Conservation (phyloP, 64 coral and sea anemone species). For the Trachythela sp. region DNA sequence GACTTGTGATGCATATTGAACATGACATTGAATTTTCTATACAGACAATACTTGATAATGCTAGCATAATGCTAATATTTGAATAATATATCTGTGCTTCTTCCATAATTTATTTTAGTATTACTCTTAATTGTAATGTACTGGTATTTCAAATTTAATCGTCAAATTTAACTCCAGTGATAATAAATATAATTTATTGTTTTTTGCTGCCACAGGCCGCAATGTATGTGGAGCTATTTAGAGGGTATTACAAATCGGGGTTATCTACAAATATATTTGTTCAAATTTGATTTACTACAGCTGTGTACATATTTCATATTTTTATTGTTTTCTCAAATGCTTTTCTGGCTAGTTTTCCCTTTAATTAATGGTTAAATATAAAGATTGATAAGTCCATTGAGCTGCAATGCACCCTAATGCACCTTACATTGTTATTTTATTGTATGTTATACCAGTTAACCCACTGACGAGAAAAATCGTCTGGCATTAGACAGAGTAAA, state of each 20-base stretch:
- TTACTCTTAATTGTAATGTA: no score
- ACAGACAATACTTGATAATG: not conserved
- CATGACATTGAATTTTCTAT: not conserved
- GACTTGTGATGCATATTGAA: slow-evolving; percentile 1
- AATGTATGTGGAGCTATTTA: not conserved
- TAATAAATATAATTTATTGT: not conserved
- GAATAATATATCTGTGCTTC: not conserved
- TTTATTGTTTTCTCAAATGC: not conserved
- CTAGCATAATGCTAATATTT: no score
- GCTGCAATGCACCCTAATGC: no score
- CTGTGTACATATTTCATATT: not conserved
- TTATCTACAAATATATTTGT: not conserved
- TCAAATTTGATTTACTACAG: not conserved
- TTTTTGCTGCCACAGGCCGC: no score
- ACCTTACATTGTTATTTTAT: no score
- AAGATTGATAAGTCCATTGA: no score
- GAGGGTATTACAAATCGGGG: not conserved
- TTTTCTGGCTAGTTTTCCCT: no score
- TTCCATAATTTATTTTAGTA: not conserved
- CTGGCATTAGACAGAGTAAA: no score
- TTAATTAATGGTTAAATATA: no score
- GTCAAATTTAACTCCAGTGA: not conserved
- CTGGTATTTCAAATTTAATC: no score
- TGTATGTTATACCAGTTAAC: no score
- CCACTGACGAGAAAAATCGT: no score